phyloP scores from a whole-genome alignment of 2,888 invertebrate genomes.

The Drosophila bunnanda region DNA sequence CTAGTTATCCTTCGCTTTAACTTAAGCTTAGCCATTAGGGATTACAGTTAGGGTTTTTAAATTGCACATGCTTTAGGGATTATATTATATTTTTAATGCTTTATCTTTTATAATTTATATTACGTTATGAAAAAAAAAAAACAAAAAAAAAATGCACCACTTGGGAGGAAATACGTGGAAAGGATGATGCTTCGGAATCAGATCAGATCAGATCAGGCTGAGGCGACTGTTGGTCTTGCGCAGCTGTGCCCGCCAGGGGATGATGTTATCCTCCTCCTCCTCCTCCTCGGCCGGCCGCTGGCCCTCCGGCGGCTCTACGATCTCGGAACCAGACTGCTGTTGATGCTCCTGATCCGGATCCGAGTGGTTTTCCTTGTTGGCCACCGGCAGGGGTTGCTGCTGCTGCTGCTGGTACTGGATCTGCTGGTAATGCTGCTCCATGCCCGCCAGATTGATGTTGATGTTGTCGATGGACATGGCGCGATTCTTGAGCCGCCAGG shows the following conservation, averaged over 20 bases:
- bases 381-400: slow-evolving; percentile 63
- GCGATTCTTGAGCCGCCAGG: slow-evolving; percentile 85
- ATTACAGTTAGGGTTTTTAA: slow-evolving; percentile 15
- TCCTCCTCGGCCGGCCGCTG: slow-evolving; percentile 83
- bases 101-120: slow-evolving; percentile 18
- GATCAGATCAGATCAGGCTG: slow-evolving; percentile 88
- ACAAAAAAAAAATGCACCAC: slow-evolving; percentile 71
- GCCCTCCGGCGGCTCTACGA: slow-evolving; percentile 29
- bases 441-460: slow-evolving; percentile 86
- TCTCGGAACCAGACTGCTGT: slow-evolving; percentile 28
- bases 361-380: slow-evolving; percentile 71
- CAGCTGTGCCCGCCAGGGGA: slow-evolving; percentile 95
- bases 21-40: slow-evolving; percentile 38
- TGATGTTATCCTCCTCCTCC: slow-evolving; percentile 89
- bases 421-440: slow-evolving; percentile 82
- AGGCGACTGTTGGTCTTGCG: slow-evolving; percentile 96
- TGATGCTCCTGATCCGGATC: slow-evolving; percentile 31
- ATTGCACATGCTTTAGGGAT: slow-evolving; percentile 62
- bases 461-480: slow-evolving; percentile 89
- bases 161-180: slow-evolving; percentile 32
- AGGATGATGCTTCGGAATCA: not conserved
- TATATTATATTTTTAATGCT: slow-evolving; percentile 14
- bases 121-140: slow-evolving; percentile 16
- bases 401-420: slow-evolving; percentile 73
- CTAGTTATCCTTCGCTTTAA: slow-evolving; percentile 26